These are phyloP conservation scores for Tonatia bakeri DNA, from an alignment of 2,113 vertebrate genomes.

Conservation along the genomic window DNA sequence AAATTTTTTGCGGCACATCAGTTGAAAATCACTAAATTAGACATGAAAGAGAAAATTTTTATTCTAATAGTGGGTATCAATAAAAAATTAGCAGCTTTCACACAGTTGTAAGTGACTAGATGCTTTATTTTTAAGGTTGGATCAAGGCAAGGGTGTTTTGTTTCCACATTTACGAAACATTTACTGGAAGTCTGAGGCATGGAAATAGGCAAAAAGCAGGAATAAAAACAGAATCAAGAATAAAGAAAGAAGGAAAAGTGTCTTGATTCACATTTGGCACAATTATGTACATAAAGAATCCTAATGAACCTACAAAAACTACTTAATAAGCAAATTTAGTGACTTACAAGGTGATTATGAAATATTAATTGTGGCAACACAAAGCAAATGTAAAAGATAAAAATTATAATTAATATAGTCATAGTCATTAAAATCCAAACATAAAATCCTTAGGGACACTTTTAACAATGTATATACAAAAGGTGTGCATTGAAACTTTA, in stretches of 20 bases:
- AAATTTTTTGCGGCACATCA: too few relatives aligned
- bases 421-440: not conserved
- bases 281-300: not conserved
- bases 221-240: not conserved
- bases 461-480: not conserved
- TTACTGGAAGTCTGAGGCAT: not conserved
- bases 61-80: not conserved
- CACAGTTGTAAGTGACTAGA: not conserved
- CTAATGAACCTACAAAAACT: not conserved
- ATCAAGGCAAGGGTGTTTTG: not conserved
- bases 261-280: not conserved
- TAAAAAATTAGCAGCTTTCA: not conserved
- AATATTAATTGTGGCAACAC: not conserved
- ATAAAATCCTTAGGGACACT: not conserved
- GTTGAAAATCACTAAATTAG: not conserved
- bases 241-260: not conserved
- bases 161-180: not conserved
- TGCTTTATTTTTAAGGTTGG: not conserved
- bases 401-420: not conserved
- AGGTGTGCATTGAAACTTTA: not conserved
- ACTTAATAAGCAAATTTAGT: not conserved
- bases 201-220: not conserved
- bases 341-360: not conserved
- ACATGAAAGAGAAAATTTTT: not conserved
- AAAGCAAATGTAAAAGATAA: not conserved